These are phyloP conservation scores for Stegodyphus dumicola DNA, from an alignment of 1,140 invertebrate genomes.

Conservation along the genomic window DNA sequence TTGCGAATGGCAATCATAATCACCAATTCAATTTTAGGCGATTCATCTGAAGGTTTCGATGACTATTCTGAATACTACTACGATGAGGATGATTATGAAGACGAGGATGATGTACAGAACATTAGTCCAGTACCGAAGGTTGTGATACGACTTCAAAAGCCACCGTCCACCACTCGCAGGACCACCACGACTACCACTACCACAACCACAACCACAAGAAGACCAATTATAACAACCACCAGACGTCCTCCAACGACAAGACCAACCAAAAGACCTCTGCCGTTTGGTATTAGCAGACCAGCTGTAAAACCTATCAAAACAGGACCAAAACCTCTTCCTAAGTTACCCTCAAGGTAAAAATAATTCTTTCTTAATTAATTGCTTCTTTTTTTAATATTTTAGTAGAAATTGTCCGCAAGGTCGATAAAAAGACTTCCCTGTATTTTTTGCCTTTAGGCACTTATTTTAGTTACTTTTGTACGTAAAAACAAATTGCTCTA, in stretches of 20 bases:
- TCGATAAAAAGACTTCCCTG: too few species aligned
- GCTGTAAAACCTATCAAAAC: conserved; percentile 30
- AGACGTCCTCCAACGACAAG: conserved; percentile 3
- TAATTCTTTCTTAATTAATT: not conserved
- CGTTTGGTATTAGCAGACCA: conserved; percentile 45
- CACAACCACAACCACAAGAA: conserved; percentile 15
- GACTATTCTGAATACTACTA: conserved; percentile 59
- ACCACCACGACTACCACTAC: conserved; percentile 39
- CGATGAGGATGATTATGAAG: conserved; percentile 52
- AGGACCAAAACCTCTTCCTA: conserved; percentile 39
- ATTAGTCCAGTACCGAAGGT: conserved; percentile 39
- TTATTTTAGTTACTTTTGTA: too few species aligned
- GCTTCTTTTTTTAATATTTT: too few species aligned
- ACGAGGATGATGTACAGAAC: conserved; percentile 34
- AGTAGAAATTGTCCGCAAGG: too few species aligned
- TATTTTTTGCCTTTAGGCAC: too few species aligned
- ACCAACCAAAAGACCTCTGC: conserved; percentile 38
- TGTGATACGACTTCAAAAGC: conserved; percentile 39
- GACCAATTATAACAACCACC: not conserved
- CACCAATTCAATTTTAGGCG: conserved; percentile 12
- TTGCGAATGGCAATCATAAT: too few species aligned
- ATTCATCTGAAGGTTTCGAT: conserved; percentile 24
- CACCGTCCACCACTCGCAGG: conserved; percentile 6
- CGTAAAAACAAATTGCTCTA: too few species aligned
- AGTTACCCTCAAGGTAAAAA: conserved; percentile 19